These are phyloP conservation scores for Catamblyrhynchus diadema DNA, from an alignment of 2,797 vertebrate genomes.

Conservation along the genomic window DNA sequence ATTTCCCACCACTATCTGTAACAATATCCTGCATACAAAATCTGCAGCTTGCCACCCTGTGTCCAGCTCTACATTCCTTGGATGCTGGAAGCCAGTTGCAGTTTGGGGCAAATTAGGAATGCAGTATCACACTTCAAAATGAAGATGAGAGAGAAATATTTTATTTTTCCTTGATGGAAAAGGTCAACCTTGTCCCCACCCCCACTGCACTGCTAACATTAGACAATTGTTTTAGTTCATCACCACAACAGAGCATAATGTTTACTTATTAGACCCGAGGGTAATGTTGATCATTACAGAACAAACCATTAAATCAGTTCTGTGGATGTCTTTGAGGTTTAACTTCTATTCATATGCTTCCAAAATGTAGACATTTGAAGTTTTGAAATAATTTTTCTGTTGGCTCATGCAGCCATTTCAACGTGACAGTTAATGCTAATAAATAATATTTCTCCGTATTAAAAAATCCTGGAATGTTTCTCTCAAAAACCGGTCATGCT, in stretches of 20 bases:
- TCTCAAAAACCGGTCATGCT: neutral
- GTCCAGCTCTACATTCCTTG: slow-evolving; percentile 18
- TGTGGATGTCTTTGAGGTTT: slow-evolving; percentile 61
- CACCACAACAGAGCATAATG: slow-evolving; percentile 62
- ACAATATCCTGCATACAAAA: slow-evolving; percentile 2
- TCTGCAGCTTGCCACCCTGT: slow-evolving; percentile 23
- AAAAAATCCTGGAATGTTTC: slow-evolving; percentile 23
- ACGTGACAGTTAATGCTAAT: slow-evolving; percentile 16
- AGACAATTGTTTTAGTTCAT: slow-evolving; percentile 65
- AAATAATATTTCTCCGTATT: slow-evolving; percentile 30
- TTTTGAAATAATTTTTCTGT: slow-evolving; percentile 49
- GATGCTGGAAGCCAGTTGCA: slow-evolving; percentile 13
- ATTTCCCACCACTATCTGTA: slow-evolving; percentile 37
- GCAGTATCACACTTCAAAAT: slow-evolving; percentile 14
- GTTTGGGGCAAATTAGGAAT: slow-evolving; percentile 60
- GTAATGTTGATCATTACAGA: slow-evolving; percentile 58
- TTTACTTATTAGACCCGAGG: slow-evolving; percentile 56
- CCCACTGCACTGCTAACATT: slow-evolving; percentile 30
- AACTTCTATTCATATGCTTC: slow-evolving; percentile 59
- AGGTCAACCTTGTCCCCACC: slow-evolving; percentile 37
- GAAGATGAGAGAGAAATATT: slow-evolving; percentile 48
- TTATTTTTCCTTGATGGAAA: slow-evolving; percentile 49
- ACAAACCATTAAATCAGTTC: slow-evolving; percentile 70
- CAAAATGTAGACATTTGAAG: slow-evolving; percentile 56
- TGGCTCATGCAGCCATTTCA: slow-evolving; percentile 6